Evolutionary conservation across 2,113 vertebrate species (phyloP), one percentile per base, ranked within the genome.

Genomic region (Dicaeum eximium): DNA sequence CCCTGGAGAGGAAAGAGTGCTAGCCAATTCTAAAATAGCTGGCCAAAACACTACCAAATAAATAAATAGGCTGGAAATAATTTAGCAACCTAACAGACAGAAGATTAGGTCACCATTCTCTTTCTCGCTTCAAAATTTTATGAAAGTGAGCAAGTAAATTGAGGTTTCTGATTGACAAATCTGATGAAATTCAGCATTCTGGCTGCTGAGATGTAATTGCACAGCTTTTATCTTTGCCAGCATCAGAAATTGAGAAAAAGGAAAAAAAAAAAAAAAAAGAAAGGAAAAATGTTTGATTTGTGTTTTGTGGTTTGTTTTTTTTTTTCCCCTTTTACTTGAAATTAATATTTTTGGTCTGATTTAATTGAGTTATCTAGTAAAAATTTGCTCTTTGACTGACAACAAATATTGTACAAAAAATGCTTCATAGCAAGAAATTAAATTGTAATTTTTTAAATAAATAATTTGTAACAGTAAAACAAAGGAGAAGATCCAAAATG

Each of bases 131-230:
- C 87, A 73, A 86, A 82, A 77, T 94, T 95, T 84, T 95, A 51
- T 77, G 60, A 73, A 95, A 86, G 74, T 51, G 71, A 92, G 42
- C 45, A 82, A 87, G 54, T 65, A 92, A 94, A 92, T 77, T 72
- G 78, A 82, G 84, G 38, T 83, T 95, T 87, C 90, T 95, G 95
- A 95, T 88, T 96, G 92, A 94, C 85, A 96, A 95, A 94, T 70
- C 58, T 33, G 54, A 86, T 56, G 79, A 97, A 93, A 93, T 73
- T 86, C 67, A 88, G 73, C 86, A 82, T 91, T 69, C 38, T 7
- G 38, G 27, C 70, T 86, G 64, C 67, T 44, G 58, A 88, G 51
- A 86, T 88, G 66, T 82, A 94, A 95, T 86, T 92, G 87, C 81
- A 88, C 19, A 73, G 81, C 81, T 94, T 94, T 96, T 83, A 77